Percentiles rank a stretch among this genome's conserved stretches.
Conservation (phyloP, 2,113 vertebrate genomes). For the Gambusia holbrooki region DNA sequence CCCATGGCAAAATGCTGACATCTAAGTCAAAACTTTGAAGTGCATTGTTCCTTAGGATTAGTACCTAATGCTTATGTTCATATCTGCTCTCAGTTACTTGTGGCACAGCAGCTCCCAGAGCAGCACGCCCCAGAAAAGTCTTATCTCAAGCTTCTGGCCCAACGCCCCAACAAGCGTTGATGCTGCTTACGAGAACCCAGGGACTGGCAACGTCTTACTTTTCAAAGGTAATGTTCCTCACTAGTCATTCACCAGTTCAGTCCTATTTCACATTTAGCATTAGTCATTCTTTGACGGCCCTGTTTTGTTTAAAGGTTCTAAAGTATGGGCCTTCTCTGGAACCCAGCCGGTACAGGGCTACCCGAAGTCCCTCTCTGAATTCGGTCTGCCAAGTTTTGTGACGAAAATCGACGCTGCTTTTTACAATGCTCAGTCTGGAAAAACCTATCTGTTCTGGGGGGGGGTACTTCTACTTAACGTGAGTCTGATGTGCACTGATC, state of each 20-base stretch:
- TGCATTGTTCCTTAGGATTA: neutral
- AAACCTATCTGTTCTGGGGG: conserved; percentile 35
- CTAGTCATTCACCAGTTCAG: neutral
- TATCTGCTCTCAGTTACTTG: conserved; percentile 80
- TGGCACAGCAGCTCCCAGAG: conserved; percentile 83
- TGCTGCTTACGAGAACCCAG: conserved; percentile 80
- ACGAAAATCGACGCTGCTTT: conserved; percentile 43
- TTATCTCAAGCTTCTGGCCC: conserved; percentile 88
- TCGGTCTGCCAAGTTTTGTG: conserved; percentile 43
- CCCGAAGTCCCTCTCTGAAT: conserved; percentile 28
- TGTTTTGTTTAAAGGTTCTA: conserved; percentile 2
- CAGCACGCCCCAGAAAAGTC: conserved; percentile 65
- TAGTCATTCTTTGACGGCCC: neutral
- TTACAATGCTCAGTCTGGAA: conserved; percentile 26
- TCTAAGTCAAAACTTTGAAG: neutral
- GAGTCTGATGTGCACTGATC: neutral
- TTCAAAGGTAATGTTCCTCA: conserved; percentile 70
- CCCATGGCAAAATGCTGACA: neutral
- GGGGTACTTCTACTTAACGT: conserved; percentile 46
- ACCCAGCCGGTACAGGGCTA: conserved; percentile 14
- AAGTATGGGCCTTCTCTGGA: conserved; percentile 43
- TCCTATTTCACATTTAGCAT: neutral
- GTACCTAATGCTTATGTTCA: neutral
- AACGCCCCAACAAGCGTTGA: conserved; percentile 82
- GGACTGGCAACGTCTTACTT: conserved; percentile 61